Evolutionary conservation across 1,140 invertebrate species (phyloP), one percentile per base, ranked within the genome.

Genomic region (Parasteatoda tepidariorum): DNA sequence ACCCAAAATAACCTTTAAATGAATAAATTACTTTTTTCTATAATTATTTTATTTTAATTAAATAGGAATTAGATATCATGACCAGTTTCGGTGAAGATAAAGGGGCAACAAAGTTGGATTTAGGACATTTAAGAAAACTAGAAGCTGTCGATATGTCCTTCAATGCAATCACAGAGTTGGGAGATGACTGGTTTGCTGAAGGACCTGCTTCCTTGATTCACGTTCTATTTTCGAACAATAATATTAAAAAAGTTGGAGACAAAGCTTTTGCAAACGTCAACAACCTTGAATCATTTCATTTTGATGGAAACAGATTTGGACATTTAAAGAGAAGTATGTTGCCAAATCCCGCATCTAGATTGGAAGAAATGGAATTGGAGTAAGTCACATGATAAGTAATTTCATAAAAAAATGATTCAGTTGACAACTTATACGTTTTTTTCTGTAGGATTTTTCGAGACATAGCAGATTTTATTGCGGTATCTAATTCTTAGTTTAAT

Each of bases 241-340:
- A 18, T 13, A 76, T 76, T 6, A 38, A 66, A 33, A 31, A 24
- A 31, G n/a, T 76, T 22, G 74, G 61, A 0, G 38, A 66, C 28
- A 26, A 33, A 33, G 74, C 61, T 1, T 76, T 76, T 24, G 61
- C 74, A 13, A 66, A 66, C 18, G 6, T 76, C 3, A 7, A 11
- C 34, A 76, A 66, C 33, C 38, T 76, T 13, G 4, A 59, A 2
- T 13, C 26, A 4, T 26, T 76, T 13, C 54, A 24, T 34, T 28
- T 76, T 5, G 59, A 64, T 13, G 74, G 74, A 22, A 66, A 54
- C 26, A 61, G 74, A 13, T 76, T 66, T 11, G 74, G 74, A 24
- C 6, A 15, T 26, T 13, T 76, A 6, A 64, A 54, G 22, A 61
- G 74, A n/a, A 64, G 59, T 24, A 76, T 76, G 74, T 22, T 76